Evolutionary conservation across 2,113 vertebrate species (phyloP), one percentile per base, ranked within the genome.

Genomic region (Tretioscincus oriximinensis): DNA sequence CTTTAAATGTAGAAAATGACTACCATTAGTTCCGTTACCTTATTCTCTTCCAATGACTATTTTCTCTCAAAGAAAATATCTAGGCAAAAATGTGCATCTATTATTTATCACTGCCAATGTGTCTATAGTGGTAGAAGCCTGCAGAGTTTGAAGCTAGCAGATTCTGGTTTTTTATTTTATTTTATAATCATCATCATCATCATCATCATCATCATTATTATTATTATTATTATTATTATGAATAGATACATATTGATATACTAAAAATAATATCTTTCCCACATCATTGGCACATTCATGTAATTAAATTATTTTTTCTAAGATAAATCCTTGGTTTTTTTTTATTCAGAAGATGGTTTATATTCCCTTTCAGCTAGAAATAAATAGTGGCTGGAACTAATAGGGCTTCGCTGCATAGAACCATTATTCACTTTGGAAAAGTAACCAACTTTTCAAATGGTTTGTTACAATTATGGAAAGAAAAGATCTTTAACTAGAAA

Each of bases 401-500:
- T 54, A 54, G 54, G 28, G 68, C 49, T 45, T 60, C 28, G 66
- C 5, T 31, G 24, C 69, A 24, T 60, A 7, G 7, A 65, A 75
- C 68, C 7, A 4, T 45, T 20, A 0, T 41, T 73, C 76, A 16
- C 51, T 31, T 65, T 70, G 1, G 68, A 20, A 9, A 45, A 80
- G 41, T 31, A 64, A 4, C 2, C 22, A 18, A 54, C 82, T 54
- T 4, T 51, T 64, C n/a, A 51, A 28, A 22, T 14, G 21, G 31
- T 35, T 1, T 69, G 78, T 82, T 76, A 66, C 76, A 84, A 29
- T 80, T 31, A 12, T 22, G 14, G 45, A 29, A 1, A 70, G 5
- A 41, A 78, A 1, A 9, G 0, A 72, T 72, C 31, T 3, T 65
- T 75, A 67, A 68, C 9, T 80, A 0, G 0, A 9, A 14, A 61